Evolutionary conservation across 1,140 invertebrate genomes (phyloP).

Genomic region (Linepithema humile): DNA sequence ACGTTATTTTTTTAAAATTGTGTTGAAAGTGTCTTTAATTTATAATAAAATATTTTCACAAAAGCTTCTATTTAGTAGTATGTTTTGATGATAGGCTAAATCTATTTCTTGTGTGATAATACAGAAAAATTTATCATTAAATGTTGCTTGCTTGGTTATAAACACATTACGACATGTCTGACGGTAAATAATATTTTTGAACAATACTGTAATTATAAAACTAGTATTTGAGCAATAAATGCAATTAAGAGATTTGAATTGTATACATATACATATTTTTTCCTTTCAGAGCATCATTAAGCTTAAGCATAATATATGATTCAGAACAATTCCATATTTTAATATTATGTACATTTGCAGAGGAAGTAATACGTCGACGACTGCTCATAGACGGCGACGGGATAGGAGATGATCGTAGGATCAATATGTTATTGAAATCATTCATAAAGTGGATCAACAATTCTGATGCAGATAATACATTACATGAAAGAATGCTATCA

Average conservation of each 20-base stretch:
- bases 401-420: slow-evolving; percentile 95
- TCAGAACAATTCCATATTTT: neutral
- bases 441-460: slow-evolving; percentile 95
- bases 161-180: slow-evolving; percentile 31
- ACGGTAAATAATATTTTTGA: slow-evolving; percentile 36
- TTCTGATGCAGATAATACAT: slow-evolving; percentile 87
- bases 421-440: slow-evolving; percentile 94
- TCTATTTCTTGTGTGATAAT: no score
- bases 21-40: no score
- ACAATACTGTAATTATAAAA: neutral
- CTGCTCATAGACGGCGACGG: slow-evolving; percentile 98
- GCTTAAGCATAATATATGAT: neutral
- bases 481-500: slow-evolving; percentile 91
- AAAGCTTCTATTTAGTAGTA: no score
- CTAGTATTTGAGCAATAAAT: neutral
- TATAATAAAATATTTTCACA: no score
- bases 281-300: no score
- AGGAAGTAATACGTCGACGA: slow-evolving; percentile 96
- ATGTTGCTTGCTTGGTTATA: neutral
- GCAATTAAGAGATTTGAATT: neutral
- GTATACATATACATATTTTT: neutral
- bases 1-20: no score
- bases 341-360: slow-evolving; percentile 84
- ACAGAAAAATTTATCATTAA: no score
- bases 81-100: no score